Percentiles rank a stretch among this genome's conserved stretches.
Conservation (phyloP, 2,113 vertebrate genomes). For the Donacobius atricapilla region DNA sequence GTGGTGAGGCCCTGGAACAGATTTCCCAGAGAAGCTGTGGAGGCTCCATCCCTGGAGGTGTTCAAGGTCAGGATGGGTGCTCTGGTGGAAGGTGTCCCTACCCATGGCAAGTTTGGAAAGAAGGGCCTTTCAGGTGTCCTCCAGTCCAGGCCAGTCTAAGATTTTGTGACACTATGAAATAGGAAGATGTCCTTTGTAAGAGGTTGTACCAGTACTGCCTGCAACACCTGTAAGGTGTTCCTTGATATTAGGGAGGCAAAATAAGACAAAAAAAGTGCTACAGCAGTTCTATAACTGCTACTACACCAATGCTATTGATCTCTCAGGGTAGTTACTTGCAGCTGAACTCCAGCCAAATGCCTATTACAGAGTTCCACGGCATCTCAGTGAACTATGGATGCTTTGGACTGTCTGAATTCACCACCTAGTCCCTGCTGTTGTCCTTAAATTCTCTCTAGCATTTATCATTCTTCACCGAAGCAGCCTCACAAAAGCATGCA, state of each 20-base stretch:
- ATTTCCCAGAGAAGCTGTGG: not conserved
- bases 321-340: not conserved
- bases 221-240: not conserved
- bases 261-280: not conserved
- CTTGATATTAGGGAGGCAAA: not conserved
- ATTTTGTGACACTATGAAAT: not conserved
- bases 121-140: not conserved
- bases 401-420: not conserved
- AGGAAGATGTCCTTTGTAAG: not conserved
- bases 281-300: not conserved
- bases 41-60: not conserved
- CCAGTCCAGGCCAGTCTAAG: not conserved
- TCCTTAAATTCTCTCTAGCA: not conserved
- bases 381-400: not conserved
- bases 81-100: not conserved
- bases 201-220: not conserved
- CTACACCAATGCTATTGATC: rapidly evolving
- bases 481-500: not conserved
- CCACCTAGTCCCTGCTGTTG: not conserved
- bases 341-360: not conserved
- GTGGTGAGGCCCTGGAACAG: not conserved
- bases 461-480: not conserved
- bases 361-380: not conserved
- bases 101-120: not conserved
- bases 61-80: not conserved